Base-by-base conservation (phyloP, 2,888 invertebrate species). In the Cyclophora punctaria region DNA sequence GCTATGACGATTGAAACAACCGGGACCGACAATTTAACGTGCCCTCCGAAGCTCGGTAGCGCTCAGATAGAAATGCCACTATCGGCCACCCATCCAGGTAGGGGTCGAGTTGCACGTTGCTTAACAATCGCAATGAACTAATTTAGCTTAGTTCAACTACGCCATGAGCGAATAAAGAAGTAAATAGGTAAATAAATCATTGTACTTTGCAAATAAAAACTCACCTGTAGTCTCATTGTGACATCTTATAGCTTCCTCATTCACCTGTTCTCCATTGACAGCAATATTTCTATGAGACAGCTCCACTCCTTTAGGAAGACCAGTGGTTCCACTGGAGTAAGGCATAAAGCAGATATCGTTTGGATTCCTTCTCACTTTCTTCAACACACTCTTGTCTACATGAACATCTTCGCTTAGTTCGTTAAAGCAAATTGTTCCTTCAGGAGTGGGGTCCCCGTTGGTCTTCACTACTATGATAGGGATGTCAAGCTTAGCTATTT, bases 251-350 rank as follows among this genome's bases (percentile, higher is more conserved):
- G 55, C 45, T 0, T 75, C 73, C 2, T 82, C 78, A 52, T 75
- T 80, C 41, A 86, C 64, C 57, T 89, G 89, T 53, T 80, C 67
- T 51, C 82, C 75, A 62, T 92, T 91, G 0, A 90, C 71, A 5
- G 91, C 70, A 5, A 93, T 66, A 71, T 91, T 92, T 47, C 67
- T 80, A 74, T 94, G 92, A 0, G 92, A 89, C 0, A 95, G 66
- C 64, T 91, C 89, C 0, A 95, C 94, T 3, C 94, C 95, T 84
- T 95, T 95, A 0, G 95, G 93, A 48, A 94, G 59, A 0, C 97
- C 97, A 0, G 96, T 96, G 0, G 97, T 97, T 0, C 95, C 95
- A 67, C 96, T 96, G 1, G 96, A 96, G 82, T 94, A 96, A 0
- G 96, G 96, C 53, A 96, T 65, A 37, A 95, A 83, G 3, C 91